Evolutionary conservation across 2,113 vertebrate genomes (phyloP), one percentile per base, ranked within the genome.

Genomic region (Myanophis thanlyinensis): DNA sequence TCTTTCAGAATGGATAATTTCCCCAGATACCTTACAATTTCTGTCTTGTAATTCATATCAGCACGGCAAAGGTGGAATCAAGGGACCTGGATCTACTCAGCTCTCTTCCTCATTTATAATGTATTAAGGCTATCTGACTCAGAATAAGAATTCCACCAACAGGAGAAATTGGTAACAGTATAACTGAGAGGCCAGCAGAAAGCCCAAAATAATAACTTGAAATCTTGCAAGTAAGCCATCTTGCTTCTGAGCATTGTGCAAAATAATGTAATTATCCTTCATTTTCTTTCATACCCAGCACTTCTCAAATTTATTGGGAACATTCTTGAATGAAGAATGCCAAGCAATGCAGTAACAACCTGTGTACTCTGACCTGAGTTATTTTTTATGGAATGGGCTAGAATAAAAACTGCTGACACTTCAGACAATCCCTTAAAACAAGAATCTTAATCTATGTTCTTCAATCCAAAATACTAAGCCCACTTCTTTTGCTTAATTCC

Each of bases 361-460:
- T 95, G 95, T 22, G 95, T 96, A 96, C 94, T 46, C 87, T 94
- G 97, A 98, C 98, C 98, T 98, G 97, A 98, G 97, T 97, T 80
- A 97, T 97, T 97, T 97, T 97, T 98, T 95, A 96, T 95, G 96
- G 96, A 85, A 95, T 96, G 97, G 97, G 96, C 97, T 97, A 98
- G 97, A 96, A 96, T 87, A 96, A 95, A 91, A 94, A 96, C 94
- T 95, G 90, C 94, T 96, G 92, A 47, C 80, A 86, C 93, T 95
- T 96, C 97, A 97, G 97, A 96, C 97, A 97, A 96, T 96, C 95
- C 95, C 96, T 96, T 96, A 94, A 91, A 95, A 89, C 93, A 93
- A 95, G 96, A 95, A 92, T 49, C n/a, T 35, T 35, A 80, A 44
- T 1, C 93, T 96, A 84, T 91, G 59, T 93, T 47, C 93, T 94